Percentiles rank a stretch among this genome's conserved stretches.
These are phyloP conservation scores for Agonum fuliginosum DNA, from an alignment of 2,888 invertebrate species.

Conservation along the genomic window DNA sequence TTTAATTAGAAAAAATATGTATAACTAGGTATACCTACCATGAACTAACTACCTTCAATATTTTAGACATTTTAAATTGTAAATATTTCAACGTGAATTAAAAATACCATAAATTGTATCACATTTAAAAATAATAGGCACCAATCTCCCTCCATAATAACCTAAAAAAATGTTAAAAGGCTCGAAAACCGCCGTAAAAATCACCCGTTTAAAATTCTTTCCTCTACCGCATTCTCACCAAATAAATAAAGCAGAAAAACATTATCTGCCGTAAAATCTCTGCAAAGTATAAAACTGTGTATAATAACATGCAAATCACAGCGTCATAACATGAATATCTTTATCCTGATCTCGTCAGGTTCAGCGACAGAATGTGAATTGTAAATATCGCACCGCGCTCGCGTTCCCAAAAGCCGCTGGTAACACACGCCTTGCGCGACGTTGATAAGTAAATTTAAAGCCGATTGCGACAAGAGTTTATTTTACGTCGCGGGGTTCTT, in stretches of 20 bases:
- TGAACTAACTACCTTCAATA: no score
- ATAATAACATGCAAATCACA: constrained; percentile 42
- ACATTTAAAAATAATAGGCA: no score
- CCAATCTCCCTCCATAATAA: no score
- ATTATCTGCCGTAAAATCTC: constrained; percentile 22
- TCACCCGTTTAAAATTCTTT: constrained; percentile 27
- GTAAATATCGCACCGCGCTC: constrained; percentile 19
- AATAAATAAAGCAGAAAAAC: constrained; percentile 39
- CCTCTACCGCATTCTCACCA: constrained; percentile 32
- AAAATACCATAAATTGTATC: no score
- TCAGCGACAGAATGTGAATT: constrained; percentile 30
- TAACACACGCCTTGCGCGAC: constrained; percentile 1
- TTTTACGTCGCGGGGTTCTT: neutral
- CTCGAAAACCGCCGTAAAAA: neutral
- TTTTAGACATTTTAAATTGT: no score
- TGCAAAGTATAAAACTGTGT: constrained; percentile 26
- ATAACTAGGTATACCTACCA: no score
- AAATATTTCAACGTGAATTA: no score
- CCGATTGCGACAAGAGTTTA: neutral
- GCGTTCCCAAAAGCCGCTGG: constrained; percentile 16
- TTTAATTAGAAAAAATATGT: no score
- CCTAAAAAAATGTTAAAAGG: no score
- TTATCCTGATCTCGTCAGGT: constrained; percentile 24
- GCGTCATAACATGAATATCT: constrained; percentile 38
- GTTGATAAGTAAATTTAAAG: neutral